phyloP scores from a whole-genome alignment of 2,113 vertebrate species.

The Gymnarchus niloticus region DNA sequence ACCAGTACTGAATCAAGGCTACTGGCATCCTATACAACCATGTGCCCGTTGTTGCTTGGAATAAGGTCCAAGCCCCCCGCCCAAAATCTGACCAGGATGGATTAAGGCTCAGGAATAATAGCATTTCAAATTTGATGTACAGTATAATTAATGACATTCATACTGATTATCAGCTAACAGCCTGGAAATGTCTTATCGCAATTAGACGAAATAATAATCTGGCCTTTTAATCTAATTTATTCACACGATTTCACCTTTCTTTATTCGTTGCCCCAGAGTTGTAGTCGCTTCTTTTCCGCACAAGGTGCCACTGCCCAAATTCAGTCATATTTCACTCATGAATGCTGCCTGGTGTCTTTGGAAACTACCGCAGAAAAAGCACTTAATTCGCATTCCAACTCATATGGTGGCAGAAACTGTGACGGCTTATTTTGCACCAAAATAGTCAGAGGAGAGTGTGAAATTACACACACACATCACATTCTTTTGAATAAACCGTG shows the following conservation, averaged over 20 bases:
- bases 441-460: not conserved
- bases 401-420: not conserved
- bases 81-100: too few relatives aligned
- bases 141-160: not conserved
- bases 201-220: not conserved
- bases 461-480: not conserved
- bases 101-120: not conserved
- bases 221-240: not conserved
- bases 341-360: not conserved
- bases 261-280: not conserved
- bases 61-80: too few relatives aligned
- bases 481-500: not conserved
- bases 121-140: too few relatives aligned
- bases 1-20: too few relatives aligned
- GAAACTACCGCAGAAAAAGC: not conserved
- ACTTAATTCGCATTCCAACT: not conserved
- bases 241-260: not conserved
- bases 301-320: not conserved
- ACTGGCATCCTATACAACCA: too few relatives aligned
- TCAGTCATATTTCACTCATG: too few relatives aligned
- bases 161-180: not conserved
- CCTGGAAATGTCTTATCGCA: not conserved
- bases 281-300: not conserved
- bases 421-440: not conserved
- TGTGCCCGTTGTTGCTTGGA: too few relatives aligned